Percentiles rank a stretch among this genome's conserved stretches.
Evolutionary conservation across 2,113 vertebrate genomes (phyloP).

Genomic region (Scalopus aquaticus): DNA sequence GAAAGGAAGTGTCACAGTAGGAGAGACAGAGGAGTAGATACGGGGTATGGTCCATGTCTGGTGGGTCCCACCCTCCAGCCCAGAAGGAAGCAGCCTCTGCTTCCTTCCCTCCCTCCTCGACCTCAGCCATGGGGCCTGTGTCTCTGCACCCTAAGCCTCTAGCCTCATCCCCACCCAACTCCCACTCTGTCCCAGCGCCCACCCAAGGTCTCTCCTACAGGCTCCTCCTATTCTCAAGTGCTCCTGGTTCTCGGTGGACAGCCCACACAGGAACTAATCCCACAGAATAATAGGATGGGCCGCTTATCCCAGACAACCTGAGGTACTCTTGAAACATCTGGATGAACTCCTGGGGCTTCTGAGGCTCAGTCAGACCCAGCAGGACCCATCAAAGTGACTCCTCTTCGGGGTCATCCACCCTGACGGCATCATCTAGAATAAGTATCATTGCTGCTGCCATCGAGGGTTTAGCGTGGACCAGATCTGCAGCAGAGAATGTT

Average conservation of each 20-base stretch:
- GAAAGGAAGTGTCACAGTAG: neutral
- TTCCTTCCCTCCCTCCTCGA: neutral
- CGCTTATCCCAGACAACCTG: neutral
- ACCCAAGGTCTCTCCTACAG: neutral
- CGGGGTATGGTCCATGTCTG: rapidly evolving
- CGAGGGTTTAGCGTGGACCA: neutral
- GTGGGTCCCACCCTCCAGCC: neutral
- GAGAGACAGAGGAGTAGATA: neutral
- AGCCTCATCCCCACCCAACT: neutral
- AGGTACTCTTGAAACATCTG: neutral
- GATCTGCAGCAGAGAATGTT: rapidly evolving
- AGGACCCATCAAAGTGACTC: neutral
- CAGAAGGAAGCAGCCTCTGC: too few species aligned
- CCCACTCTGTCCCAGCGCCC: neutral
- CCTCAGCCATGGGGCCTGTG: rapidly evolving
- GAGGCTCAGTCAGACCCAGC: neutral
- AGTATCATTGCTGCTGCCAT: neutral
- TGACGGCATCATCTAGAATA: neutral
- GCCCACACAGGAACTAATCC: too few species aligned
- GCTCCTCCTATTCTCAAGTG: neutral
- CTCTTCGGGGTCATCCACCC: neutral
- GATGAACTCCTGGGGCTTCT: neutral
- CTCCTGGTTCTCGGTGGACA: neutral
- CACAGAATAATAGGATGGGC: neutral
- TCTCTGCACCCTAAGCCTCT: neutral